Conservation (phyloP, 2,113 vertebrate species). For the Catharus bicknelli region DNA sequence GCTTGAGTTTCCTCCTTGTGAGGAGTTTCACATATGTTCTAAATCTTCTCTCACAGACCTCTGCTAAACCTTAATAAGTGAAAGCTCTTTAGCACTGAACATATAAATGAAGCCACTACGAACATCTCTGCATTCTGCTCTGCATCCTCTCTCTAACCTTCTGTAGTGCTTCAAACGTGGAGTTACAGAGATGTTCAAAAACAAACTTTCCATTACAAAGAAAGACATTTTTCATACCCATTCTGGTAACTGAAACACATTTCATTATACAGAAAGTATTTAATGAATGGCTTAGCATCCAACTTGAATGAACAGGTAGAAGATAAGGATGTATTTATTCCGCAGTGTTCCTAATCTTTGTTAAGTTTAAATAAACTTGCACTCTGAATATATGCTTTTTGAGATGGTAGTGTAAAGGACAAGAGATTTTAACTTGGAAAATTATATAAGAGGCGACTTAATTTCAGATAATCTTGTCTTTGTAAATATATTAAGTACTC, state of each 20-base stretch:
- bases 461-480: not conserved
- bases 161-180: not conserved
- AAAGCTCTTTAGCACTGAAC: not conserved
- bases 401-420: not conserved
- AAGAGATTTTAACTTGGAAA: not conserved
- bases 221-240: not conserved
- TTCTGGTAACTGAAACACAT: not conserved
- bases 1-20: not conserved
- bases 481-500: not conserved
- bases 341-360: not conserved
- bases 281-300: not conserved
- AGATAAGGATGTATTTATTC: not conserved
- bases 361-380: not conserved
- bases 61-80: not conserved
- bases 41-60: not conserved
- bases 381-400: not conserved
- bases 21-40: not conserved
- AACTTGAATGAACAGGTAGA: not conserved
- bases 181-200: not conserved
- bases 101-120: rapidly evolving
- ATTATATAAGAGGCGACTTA: not conserved
- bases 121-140: not conserved
- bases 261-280: not conserved
- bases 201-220: not conserved
- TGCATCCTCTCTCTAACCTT: not conserved